These are phyloP conservation scores for Luperina nickerlii DNA, from an alignment of 2,888 invertebrate species.

Conservation along the genomic window DNA sequence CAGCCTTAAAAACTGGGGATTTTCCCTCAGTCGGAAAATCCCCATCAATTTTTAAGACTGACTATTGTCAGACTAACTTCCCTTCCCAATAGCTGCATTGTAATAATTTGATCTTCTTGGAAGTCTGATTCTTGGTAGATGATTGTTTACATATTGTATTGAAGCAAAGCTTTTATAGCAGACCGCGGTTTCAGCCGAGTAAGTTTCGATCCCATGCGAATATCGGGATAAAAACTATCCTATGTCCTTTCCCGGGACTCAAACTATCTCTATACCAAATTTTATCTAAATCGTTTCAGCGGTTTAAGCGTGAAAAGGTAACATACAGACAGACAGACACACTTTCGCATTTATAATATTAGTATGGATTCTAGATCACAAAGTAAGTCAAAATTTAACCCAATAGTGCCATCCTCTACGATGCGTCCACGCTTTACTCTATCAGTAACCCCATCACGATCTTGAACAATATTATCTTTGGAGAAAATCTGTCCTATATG, in stretches of 20 bases:
- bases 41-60: background rate
- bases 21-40: background rate
- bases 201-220: too few relatives aligned
- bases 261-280: too few relatives aligned
- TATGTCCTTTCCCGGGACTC: too few relatives aligned
- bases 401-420: background rate
- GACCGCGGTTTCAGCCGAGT: too few relatives aligned
- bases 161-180: background rate
- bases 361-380: background rate
- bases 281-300: too few relatives aligned
- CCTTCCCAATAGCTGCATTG: background rate
- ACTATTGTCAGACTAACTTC: background rate
- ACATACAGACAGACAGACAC: too few relatives aligned
- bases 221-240: too few relatives aligned
- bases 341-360: too few relatives aligned
- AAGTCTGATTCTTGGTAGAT: background rate
- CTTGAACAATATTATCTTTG: conserved; percentile 68
- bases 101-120: background rate
- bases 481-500: conserved; percentile 57
- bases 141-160: conserved; percentile 2
- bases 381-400: background rate
- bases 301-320: too few relatives aligned
- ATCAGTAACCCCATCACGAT: conserved; percentile 51
- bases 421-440: background rate
- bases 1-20: background rate